phyloP scores from a whole-genome alignment of 2,797 vertebrate genomes.

The Tachyglossus aculeatus region DNA sequence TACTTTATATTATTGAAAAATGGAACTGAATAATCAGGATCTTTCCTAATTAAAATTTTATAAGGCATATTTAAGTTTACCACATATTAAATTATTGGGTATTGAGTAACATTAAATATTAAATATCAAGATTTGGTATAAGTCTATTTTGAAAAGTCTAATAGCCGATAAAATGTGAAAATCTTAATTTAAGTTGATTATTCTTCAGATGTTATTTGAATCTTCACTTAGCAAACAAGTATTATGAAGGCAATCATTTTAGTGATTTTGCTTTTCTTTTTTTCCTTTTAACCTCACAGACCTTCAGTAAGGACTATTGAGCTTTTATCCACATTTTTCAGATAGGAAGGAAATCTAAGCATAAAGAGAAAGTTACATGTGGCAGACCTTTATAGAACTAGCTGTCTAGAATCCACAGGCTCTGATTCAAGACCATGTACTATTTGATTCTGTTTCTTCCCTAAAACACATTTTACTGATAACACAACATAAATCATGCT shows the following conservation, averaged over 20 bases:
- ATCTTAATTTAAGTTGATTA: constrained; percentile 8
- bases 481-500: constrained; percentile 7
- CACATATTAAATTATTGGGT: constrained; percentile 25
- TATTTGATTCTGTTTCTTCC: neutral
- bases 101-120: constrained; percentile 49
- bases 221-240: too few relatives aligned
- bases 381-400: too few relatives aligned
- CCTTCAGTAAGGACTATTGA: neutral
- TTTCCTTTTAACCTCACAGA: constrained; percentile 14
- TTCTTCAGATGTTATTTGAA: constrained; percentile 27
- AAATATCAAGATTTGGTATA: constrained; percentile 48
- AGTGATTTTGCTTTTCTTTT: too few relatives aligned
- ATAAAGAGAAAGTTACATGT: too few relatives aligned
- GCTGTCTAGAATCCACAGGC: too few relatives aligned
- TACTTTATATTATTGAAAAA: constrained; percentile 12
- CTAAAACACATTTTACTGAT: constrained; percentile 10
- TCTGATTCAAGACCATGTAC: neutral
- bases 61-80: constrained; percentile 36
- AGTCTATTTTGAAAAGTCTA: constrained; percentile 26
- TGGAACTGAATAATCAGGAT: constrained; percentile 12
- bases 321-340: neutral
- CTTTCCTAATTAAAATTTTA: constrained; percentile 8
- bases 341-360: neutral
- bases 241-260: too few relatives aligned
- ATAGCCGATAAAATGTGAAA: constrained; percentile 18